Conservation (phyloP, 2,888 invertebrate genomes). For the Dusona sp. region DNA sequence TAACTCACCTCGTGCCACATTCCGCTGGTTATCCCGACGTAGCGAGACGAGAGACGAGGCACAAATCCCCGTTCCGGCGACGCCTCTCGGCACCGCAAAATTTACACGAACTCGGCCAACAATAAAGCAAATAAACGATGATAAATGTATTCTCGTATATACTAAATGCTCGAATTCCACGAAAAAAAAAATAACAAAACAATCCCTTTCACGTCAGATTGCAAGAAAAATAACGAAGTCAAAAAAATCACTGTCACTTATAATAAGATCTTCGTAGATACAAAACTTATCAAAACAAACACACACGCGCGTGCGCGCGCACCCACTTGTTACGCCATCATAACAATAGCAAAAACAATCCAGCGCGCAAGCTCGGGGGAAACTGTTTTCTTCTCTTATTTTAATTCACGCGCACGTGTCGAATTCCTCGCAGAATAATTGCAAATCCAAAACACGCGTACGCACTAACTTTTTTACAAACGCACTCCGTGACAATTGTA, state of each 20-base stretch:
- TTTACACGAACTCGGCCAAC: slow-evolving; percentile 23
- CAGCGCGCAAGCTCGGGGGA: slow-evolving; percentile 1
- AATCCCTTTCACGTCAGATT: background rate
- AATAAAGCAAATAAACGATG: slow-evolving; percentile 21
- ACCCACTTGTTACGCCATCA: slow-evolving; percentile 49
- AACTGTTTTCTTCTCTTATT: slow-evolving; percentile 13
- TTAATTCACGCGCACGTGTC: slow-evolving; percentile 27
- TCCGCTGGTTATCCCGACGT: slow-evolving; percentile 78
- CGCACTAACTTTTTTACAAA: background rate
- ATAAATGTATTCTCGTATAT: background rate
- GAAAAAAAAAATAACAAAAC: slow-evolving; percentile 11
- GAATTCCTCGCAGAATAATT: background rate
- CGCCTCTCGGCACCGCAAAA: slow-evolving; percentile 57
- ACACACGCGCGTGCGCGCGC: slow-evolving; percentile 35
- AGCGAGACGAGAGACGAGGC: slow-evolving; percentile 68
- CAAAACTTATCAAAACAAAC: slow-evolving; percentile 52
- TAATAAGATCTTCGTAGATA: background rate
- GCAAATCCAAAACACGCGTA: slow-evolving; percentile 20
- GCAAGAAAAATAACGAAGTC: background rate
- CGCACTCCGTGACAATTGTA: background rate
- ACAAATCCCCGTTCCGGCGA: slow-evolving; percentile 62
- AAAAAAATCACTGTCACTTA: slow-evolving; percentile 12
- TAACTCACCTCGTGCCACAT: slow-evolving; percentile 84
- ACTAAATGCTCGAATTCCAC: background rate
- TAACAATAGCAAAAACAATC: slow-evolving; percentile 25